Evolutionary conservation across 1,140 invertebrate genomes (phyloP), one percentile per base, ranked within the genome.

Genomic region (Pseudomyrmex gracilis): DNA sequence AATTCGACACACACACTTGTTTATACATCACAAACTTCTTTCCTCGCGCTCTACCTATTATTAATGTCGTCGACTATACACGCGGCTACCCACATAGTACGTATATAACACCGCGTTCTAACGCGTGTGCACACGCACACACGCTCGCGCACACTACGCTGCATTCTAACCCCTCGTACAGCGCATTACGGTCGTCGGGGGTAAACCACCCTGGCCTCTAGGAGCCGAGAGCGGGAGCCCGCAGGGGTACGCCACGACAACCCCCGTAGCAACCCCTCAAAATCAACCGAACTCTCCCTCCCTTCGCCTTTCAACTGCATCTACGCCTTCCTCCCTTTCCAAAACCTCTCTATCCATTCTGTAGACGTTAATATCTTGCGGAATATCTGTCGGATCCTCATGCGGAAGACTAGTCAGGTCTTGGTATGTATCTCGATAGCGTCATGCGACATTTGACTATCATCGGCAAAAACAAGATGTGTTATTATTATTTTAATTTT

Each of bases 201-300:
- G 92, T 93, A 92, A 93, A 93, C 93, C 93, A 91, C 92, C 92
- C 91, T 93, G 91, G 92, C 90, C 91, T 93, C 88, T 89, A 88
- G 87, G 87, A 89, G 86, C 87, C 80, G 88, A 91, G 91, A 92
- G 92, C 91, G 93, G 93, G 91, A 94, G 93, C 93, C 93, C 94
- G 93, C 94, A 94, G 94, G 94, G 94, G 94, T 94, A 94, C 92
- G 94, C 94, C 93, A 89, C 94, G 93, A 94, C 94, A 94, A 94
- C 93, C 93, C 92, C 93, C 93, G 91, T 93, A 93, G 93, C 94
- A 94, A 94, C 94, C 93, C 94, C 94, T 94, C 93, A 94, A 94
- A 94, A 94, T 94, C 94, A 94, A 94, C 94, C 94, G 89, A 93
- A 89, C 87, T 85, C 87, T 85, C 83, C 67, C 60, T 34, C 53